Conservation (phyloP, 2,113 vertebrate species). For the Phasianus colchicus region DNA sequence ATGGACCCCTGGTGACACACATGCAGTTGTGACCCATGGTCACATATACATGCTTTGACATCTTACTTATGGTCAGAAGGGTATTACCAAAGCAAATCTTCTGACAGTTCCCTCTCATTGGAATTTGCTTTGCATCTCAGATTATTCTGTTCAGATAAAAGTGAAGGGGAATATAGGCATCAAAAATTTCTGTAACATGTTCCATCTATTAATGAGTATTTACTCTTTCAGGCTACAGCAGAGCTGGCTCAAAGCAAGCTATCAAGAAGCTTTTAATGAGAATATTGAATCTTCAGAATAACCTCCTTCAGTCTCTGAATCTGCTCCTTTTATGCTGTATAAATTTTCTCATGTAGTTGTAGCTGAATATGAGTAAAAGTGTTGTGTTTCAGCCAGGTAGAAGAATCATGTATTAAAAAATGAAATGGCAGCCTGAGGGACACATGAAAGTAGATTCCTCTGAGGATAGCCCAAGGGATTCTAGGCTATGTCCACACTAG, state of each 20-base stretch:
- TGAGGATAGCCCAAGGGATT: neutral
- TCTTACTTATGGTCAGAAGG: neutral
- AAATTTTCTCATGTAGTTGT: neutral
- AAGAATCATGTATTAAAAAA: neutral
- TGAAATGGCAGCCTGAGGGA: neutral
- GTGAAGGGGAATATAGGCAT: neutral
- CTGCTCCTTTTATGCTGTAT: neutral
- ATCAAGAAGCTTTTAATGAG: neutral
- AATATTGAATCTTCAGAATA: neutral
- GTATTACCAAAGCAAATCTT: neutral
- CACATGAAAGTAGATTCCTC: neutral
- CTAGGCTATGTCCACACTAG: neutral
- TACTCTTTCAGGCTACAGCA: neutral
- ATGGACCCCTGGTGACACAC: neutral
- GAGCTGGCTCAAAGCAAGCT: neutral
- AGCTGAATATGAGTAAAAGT: neutral
- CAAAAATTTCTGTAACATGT: neutral
- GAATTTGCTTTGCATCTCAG: neutral
- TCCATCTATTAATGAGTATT: neutral
- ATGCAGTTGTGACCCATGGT: neutral
- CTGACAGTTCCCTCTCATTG: accelerated
- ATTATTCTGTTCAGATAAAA: neutral
- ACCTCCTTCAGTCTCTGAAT: neutral
- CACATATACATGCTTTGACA: neutral
- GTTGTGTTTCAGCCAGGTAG: neutral